Conservation (phyloP, 2,797 vertebrate species). For the Etheostoma nigrum region DNA sequence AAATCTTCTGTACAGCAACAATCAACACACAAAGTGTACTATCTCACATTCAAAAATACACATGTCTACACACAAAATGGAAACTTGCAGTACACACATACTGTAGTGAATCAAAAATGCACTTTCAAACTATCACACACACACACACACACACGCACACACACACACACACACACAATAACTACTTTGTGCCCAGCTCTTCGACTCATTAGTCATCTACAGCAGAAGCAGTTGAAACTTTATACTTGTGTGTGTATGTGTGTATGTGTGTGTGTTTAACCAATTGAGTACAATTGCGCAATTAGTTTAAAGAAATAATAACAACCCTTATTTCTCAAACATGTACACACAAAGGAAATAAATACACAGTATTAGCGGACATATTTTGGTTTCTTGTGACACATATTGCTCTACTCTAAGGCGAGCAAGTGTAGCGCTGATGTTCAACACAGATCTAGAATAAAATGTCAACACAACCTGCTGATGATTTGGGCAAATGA, state of each 20-base stretch:
- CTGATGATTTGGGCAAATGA: conserved; percentile 26
- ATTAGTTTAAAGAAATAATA: conserved; percentile 33
- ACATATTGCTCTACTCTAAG: background rate
- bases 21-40: background rate
- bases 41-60: conserved; percentile 4
- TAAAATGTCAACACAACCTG: conserved; percentile 25
- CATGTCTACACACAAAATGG: background rate
- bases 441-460: background rate
- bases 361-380: background rate
- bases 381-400: background rate
- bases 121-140: conserved; percentile 9
- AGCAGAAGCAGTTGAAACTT: conserved; percentile 36
- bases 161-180: conserved; percentile 6
- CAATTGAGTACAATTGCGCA: conserved; percentile 6
- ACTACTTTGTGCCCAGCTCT: conserved; percentile 13
- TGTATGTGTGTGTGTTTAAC: conserved; percentile 7
- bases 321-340: conserved; percentile 9
- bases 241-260: conserved; percentile 15
- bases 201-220: conserved; percentile 43
- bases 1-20: conserved; percentile 6
- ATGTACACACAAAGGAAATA: background rate
- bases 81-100: background rate
- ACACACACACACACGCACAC: conserved; percentile 7
- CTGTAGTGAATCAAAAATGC: background rate
- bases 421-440: background rate